Evolutionary conservation across 2,888 invertebrate species (phyloP).

Genomic region (Tenthredo distinguenda): DNA sequence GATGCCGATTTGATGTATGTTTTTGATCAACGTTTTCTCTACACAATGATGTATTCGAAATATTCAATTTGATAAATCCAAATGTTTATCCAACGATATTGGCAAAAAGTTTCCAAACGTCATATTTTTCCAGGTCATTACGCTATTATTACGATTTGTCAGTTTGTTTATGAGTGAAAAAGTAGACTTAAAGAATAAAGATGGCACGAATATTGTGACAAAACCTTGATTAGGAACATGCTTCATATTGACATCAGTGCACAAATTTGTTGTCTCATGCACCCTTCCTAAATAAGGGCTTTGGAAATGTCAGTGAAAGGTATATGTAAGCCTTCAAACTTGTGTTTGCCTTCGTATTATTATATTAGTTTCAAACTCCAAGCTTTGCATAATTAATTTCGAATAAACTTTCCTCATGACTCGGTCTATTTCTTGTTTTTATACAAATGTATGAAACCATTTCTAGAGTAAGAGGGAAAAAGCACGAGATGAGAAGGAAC

Average conservation of each 20-base stretch:
- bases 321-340: no score
- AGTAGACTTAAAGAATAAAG: no score
- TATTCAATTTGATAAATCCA: neutral
- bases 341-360: no score
- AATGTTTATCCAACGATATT: neutral
- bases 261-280: no score
- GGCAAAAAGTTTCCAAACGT: neutral
- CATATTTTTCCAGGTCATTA: neutral
- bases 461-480: conserved; percentile 77
- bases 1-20: neutral
- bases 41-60: neutral
- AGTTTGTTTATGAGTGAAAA: neutral
- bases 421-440: conserved; percentile 28
- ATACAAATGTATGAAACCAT: neutral
- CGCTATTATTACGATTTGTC: neutral
- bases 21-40: no score
- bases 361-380: neutral
- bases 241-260: no score
- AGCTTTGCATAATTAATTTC: neutral
- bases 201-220: no score
- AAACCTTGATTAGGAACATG: no score
- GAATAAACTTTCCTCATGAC: neutral
- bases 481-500: conserved; percentile 80
- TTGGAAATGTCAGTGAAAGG: no score
- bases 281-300: no score